phyloP scores from a whole-genome alignment of 1,140 invertebrate genomes.

The Bilobella aurantiaca region DNA sequence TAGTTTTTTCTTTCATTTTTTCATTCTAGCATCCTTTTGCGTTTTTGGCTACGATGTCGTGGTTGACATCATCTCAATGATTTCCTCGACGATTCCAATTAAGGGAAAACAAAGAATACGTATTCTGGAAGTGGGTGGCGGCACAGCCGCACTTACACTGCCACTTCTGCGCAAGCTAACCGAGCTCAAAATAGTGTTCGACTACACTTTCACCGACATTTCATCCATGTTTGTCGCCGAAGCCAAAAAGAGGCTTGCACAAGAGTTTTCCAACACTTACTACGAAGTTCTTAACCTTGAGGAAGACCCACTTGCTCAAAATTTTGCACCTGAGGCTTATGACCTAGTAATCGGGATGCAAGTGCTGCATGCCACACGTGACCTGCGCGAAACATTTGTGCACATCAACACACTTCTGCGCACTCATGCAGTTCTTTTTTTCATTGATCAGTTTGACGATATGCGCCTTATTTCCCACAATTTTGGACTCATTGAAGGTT shows the following conservation, averaged over 20 bases:
- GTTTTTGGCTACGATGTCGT: neutral
- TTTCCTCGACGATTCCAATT: neutral
- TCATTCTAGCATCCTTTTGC: neutral
- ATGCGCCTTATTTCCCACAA: neutral
- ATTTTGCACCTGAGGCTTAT: conserved; percentile 9
- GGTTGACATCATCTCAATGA: neutral
- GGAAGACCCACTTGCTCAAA: conserved; percentile 12
- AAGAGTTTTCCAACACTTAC: conserved; percentile 1
- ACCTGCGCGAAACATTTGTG: conserved; percentile 1
- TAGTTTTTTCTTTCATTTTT: neutral
- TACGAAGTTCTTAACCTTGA: conserved; percentile 12
- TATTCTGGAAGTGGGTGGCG: conserved; percentile 17
- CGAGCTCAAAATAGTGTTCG: neutral
- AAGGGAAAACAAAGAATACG: neutral
- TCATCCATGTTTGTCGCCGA: conserved; percentile 8
- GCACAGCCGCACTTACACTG: conserved; percentile 2
- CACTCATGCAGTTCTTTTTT: neutral
- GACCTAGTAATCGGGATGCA: conserved; percentile 10
- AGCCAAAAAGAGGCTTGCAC: conserved; percentile 6
- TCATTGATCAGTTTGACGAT: neutral
- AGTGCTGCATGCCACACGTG: conserved; percentile 15
- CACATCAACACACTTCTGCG: neutral
- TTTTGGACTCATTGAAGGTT: conserved; percentile 9
- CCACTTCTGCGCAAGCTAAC: neutral
- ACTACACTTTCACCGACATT: conserved; percentile 16